Conservation (phyloP, 2,797 vertebrate genomes). For the Meriones psammophilus region DNA sequence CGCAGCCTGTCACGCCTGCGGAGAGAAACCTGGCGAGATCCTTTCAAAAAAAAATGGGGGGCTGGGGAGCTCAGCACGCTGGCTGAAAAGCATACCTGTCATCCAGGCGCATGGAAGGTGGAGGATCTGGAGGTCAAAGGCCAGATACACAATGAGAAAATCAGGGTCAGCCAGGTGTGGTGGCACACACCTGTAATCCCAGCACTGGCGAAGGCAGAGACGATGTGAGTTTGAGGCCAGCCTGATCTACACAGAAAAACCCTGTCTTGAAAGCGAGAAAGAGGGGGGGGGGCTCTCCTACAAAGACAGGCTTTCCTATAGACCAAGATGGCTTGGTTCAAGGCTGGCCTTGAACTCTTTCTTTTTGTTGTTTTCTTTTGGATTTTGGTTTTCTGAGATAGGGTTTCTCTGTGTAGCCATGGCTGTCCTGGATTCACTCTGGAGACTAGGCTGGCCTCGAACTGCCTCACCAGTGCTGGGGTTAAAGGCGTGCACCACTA, state of each 20-base stretch:
- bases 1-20: neutral
- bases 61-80: neutral
- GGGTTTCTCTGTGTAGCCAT: neutral
- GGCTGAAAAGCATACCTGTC: neutral
- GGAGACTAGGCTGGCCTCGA: neutral
- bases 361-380: neutral
- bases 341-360: neutral
- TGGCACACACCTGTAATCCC: too few species aligned
- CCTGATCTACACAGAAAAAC: too few species aligned
- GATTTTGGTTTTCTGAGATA: neutral
- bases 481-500: neutral
- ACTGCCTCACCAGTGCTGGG: neutral
- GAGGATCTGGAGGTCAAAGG: neutral
- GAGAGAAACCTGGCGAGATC: neutral
- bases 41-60: rapidly evolving
- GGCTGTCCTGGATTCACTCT: neutral
- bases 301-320: neutral
- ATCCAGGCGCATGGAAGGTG: neutral
- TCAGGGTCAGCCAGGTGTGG: too few species aligned
- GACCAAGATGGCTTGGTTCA: neutral
- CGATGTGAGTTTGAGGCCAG: too few species aligned
- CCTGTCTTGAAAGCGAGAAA: too few species aligned
- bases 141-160: too few species aligned
- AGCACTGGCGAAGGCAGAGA: too few species aligned
- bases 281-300: neutral